A percentile compares a stretch with the other conserved stretches of the same genome.
Evolutionary conservation across 2,888 invertebrate genomes (phyloP).

Genomic region (Bursaphelenchus okinawaensis): DNA sequence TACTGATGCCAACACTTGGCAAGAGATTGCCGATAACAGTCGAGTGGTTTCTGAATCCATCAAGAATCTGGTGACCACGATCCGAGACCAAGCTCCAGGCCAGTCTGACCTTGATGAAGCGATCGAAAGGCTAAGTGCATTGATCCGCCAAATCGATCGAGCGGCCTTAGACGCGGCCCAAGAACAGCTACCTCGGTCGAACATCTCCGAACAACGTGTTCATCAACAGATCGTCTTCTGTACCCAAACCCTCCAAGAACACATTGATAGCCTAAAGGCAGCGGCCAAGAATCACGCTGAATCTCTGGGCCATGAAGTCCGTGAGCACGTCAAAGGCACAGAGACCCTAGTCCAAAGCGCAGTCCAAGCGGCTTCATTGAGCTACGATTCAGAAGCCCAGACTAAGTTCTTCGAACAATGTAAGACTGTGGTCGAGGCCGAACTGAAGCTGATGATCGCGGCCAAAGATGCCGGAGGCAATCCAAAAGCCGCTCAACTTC

Average conservation of each 20-base stretch:
- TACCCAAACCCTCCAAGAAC: conserved; percentile 75
- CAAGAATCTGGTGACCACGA: conserved; percentile 80
- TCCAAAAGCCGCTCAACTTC: conserved; percentile 73
- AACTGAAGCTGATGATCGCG: conserved; percentile 72
- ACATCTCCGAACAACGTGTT: conserved; percentile 56
- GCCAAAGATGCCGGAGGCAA: conserved; percentile 87
- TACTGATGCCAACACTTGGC: conserved; percentile 87
- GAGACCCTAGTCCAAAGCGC: conserved; percentile 78
- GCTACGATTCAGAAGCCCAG: conserved; percentile 77
- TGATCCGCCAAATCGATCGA: conserved; percentile 73
- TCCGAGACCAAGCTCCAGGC: conserved; percentile 85
- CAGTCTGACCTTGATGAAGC: conserved; percentile 78
- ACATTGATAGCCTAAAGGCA: conserved; percentile 74
- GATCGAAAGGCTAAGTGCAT: conserved; percentile 71
- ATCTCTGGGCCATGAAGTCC: conserved; percentile 77
- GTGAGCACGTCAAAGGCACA: conserved; percentile 63
- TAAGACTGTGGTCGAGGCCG: conserved; percentile 89
- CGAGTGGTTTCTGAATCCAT: conserved; percentile 93
- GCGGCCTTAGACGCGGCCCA: conserved; percentile 81
- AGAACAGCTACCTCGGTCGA: conserved; percentile 67
- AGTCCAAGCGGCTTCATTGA: conserved; percentile 63
- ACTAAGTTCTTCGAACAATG: conserved; percentile 80
- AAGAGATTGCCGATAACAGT: conserved; percentile 83
- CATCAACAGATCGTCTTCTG: conserved; percentile 75
- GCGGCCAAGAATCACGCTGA: conserved; percentile 83